Percentiles rank a stretch among this genome's conserved stretches.
These are phyloP conservation scores for Eueremaeus valkanovi DNA, from an alignment of 2,888 invertebrate genomes.

Conservation along the genomic window DNA sequence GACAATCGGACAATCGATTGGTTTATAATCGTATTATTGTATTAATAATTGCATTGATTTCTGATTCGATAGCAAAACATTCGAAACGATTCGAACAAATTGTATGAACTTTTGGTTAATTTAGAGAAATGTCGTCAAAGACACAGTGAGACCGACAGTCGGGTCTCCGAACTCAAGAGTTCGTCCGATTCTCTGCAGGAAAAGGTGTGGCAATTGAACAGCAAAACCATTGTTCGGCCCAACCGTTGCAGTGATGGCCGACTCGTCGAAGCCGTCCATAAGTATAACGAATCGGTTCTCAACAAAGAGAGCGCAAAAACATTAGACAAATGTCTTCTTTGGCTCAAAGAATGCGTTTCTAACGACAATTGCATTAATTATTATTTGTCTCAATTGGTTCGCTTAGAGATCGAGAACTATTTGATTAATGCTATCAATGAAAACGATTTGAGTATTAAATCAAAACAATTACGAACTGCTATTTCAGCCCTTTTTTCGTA, in stretches of 20 bases:
- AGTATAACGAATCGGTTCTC: conserved; percentile 36
- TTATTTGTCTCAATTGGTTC: conserved; percentile 34
- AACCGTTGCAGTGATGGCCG: conserved; percentile 40
- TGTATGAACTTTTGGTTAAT: conserved; percentile 35
- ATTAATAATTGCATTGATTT: background rate
- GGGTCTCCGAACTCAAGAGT: background rate
- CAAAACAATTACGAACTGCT: conserved; percentile 25
- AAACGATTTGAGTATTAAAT: background rate
- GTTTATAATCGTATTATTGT: background rate
- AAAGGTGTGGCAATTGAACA: conserved; percentile 37
- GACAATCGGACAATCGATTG: background rate
- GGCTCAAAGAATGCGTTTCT: conserved; percentile 32
- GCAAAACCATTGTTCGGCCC: background rate
- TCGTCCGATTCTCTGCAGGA: conserved; percentile 3
- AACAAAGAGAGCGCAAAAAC: conserved; percentile 21
- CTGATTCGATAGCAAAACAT: conserved; percentile 8
- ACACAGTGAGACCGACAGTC: conserved; percentile 22
- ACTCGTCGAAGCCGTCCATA: conserved; percentile 37
- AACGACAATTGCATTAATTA: conserved; percentile 39
- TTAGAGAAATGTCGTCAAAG: conserved; percentile 38
- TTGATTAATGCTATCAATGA: conserved; percentile 11
- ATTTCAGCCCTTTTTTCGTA: conserved; percentile 42
- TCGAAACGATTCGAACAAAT: conserved; percentile 23
- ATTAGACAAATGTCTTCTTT: conserved; percentile 35
- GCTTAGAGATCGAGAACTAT: conserved; percentile 36